Evolutionary conservation across 2,113 vertebrate species (phyloP), one percentile per base, ranked within the genome.

Genomic region (Cyprinodon tularosa): DNA sequence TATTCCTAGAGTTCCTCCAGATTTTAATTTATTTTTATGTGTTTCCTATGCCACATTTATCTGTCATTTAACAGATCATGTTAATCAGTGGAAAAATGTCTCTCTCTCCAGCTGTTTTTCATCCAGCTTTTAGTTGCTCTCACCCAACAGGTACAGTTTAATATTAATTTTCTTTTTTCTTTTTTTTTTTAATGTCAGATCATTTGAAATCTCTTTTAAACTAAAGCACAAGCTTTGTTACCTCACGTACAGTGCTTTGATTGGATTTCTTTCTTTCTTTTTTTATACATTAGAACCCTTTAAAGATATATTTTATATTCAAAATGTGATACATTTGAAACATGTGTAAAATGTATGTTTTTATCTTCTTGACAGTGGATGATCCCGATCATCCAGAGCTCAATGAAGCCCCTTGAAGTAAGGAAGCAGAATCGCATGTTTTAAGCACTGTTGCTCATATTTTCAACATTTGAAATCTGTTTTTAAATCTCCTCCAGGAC

Each of bases 391-490:
- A 96, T 98, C 82, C 95, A 95, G 85, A 98, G 96, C 88, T 98
- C 96, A 71, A 98, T 98, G 97, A 97, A 97, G 77, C 96, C 97
- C 12, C 94, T 97, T 20, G 94, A 95, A 95, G 97, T 97, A 87
- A 92, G 92, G 4, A 11, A 11, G 29, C 29, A 67, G 39, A 53
- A 39, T 44, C 8, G 9, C 3, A 20, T 15, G 10, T 57, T 57
- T 57, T 57, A 57, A 17, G 47, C 36, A n/a, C 29, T 40, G 29
- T 40, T 8, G 3, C 62, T 61, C 7, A 17, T 4, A 10, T 9
- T 29, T 20, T 5, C 9, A 45, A 42, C 39, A 62, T 20, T 38
- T 8, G 69, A 73, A 45, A 37, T 2, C 9, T 29, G 47, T n/a
- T 4, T 29, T 42, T 73, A 38, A 72, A 53, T 29, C 60, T 60